phyloP scores from a whole-genome alignment of 1,140 invertebrate species.

The Caenorhabditis elegans region DNA sequence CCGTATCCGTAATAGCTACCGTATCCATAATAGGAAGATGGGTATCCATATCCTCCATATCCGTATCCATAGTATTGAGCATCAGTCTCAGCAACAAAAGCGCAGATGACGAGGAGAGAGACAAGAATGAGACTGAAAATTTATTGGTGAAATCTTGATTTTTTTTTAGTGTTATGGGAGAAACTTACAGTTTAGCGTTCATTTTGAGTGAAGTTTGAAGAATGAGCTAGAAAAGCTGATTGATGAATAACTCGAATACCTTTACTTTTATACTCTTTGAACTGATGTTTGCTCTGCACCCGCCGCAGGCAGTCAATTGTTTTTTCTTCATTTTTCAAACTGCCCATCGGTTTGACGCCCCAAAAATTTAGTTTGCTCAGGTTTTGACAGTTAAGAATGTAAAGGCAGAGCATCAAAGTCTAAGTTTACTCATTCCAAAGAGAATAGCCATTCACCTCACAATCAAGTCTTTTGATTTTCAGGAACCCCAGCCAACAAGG shows the following conservation, averaged over 20 bases:
- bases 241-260: not conserved
- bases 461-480: conserved; percentile 4
- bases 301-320: not conserved
- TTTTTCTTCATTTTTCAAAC: not conserved
- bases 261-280: conserved; percentile 8
- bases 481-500: conserved; percentile 10
- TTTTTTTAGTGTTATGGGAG: not conserved
- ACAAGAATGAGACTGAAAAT: conserved; percentile 37
- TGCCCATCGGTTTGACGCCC: conserved; percentile 21
- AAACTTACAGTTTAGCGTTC: conserved; percentile 35
- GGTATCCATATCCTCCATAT: conserved; percentile 32
- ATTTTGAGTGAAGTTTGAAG: not conserved
- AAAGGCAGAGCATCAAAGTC: conserved; percentile 29
- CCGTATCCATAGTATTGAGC: conserved; percentile 36
- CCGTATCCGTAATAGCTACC: not conserved
- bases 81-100: conserved; percentile 30
- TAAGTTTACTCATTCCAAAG: not conserved
- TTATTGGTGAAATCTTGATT: not conserved
- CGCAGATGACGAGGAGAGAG: conserved; percentile 34
- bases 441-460: conserved; percentile 3
- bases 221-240: not conserved
- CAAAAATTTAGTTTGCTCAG: conserved; percentile 9
- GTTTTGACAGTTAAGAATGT: conserved; percentile 27
- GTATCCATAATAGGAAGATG: too few relatives aligned
- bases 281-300: not conserved